Base-by-base conservation (phyloP, 2,888 invertebrate species). In the Scaptomyza caliginosa region DNA sequence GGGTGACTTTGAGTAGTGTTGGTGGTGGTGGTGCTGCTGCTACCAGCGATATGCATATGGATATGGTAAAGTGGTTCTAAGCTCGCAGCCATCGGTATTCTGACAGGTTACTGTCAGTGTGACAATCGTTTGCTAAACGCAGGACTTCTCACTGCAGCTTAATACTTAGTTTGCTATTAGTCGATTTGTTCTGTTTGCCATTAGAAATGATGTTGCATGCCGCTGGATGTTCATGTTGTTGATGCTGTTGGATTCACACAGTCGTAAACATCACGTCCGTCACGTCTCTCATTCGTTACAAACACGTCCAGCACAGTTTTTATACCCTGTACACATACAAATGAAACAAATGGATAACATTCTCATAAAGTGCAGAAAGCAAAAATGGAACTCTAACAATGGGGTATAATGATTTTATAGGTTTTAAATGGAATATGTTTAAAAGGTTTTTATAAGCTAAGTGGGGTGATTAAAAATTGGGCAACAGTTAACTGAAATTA, bases 231-330 rank as follows among this genome's bases (percentile, higher is more conserved):
- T n/a, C n/a, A n/a, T 26, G 26, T 26, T 8, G 26, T 13, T 30
- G 48, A 58, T 60, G 57, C 40, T 63, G 43, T 46, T 30, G 65
- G 23, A 42, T 51, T 58, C 42, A 17, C 8, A 55, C 32, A 24
- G 43, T 49, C 65, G 74, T 77, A 86, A 86, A 86, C 70, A 86
- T 77, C 85, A 84, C 82, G 85, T 79, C 67, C 63, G 77, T 74
- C 88, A 88, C 86, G 86, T 86, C 49, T 62, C 58, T 43, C 67
- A 59, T 65, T 67, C 66, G 64, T 60, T 67, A 45, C 65, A 60
- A 58, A 38, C 56, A 63, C 55, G 24, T 30, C 21, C 42, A 60
- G 54, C 24, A 32, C 26, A 45, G 45, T 43, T 62, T 32, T 11
- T 13, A 46, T 46, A 66, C 32, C 43, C 62, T 49, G 11, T 23